Base-by-base conservation (phyloP, 2,888 invertebrate genomes). In the Prostheceraeus crozeri region DNA sequence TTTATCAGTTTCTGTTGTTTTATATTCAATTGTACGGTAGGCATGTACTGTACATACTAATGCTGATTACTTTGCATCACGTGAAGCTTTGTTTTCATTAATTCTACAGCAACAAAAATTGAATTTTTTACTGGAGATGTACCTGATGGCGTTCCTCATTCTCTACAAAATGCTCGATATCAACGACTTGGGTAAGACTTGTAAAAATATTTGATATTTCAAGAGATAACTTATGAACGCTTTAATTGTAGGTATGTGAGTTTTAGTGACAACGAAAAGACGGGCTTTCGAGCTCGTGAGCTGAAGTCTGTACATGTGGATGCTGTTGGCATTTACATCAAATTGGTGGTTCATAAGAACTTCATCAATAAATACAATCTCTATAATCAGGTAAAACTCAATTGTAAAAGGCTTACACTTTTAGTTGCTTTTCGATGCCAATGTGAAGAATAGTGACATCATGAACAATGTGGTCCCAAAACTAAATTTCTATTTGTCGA, bases 241-340 rank as follows among this genome's bases (percentile, higher is more conserved):
- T 57, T 30, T 55, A 57, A 23, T 66, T 68, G 2, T 65, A 78
- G 87, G 16, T 86, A 86, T 75, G 84, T 87, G 53, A 84, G 84
- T 1, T 78, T 87, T 60, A 84, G 85, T 4, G 85, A 85, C 72
- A 87, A 87, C 77, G 83, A 84, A 65, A 82, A 82, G 66, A 85
- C 86, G 1, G 82, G 84, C 66, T 86, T 84, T 75, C 86, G 85
- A 72, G 86, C 86, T 46, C 78, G 87, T 45, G 87, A 87, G 71
- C 78, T 87, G 33, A 87, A 87, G 76, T 85, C 86, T 60, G 85
- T 87, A 8, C 83, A 87, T 27, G 84, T 93, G 14, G 87, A 86
- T 63, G 83, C 83, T 46, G 80, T 82, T 36, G 85, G 84, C 3
- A 79, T 82, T 14, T 85, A 86, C 72, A 82, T 93, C 1, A 90